Conservation (phyloP, 2,113 vertebrate genomes). For the Urocolius indicus region DNA sequence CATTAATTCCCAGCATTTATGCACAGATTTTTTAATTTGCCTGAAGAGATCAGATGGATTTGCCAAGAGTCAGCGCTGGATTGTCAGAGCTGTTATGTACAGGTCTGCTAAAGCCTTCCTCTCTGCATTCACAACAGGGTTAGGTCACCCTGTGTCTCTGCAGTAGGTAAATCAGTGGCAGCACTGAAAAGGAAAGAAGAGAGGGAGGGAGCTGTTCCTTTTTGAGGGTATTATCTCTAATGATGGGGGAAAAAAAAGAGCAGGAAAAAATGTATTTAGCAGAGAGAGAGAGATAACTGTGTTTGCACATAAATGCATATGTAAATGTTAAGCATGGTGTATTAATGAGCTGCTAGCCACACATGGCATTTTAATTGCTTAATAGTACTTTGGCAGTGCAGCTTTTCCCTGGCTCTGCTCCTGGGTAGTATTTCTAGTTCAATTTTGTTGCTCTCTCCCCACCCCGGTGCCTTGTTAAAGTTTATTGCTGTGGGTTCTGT, state of each 20-base stretch:
- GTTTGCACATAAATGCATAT: neutral
- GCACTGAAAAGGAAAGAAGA: no score
- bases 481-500: neutral
- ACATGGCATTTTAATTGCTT: neutral
- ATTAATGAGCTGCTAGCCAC: neutral
- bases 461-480: neutral
- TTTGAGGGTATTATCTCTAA: neutral
- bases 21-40: neutral
- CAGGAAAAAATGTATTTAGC: neutral
- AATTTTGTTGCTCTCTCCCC: neutral
- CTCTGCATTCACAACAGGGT: neutral
- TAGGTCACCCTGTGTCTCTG: no score
- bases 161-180: neutral
- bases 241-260: neutral
- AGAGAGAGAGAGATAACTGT: neutral
- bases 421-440: neutral
- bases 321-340: neutral
- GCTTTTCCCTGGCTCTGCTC: neutral
- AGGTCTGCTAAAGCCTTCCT: neutral
- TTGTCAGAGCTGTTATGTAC: neutral
- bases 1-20: neutral
- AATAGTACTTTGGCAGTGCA: neutral
- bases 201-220: neutral
- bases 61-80: fast-evolving
- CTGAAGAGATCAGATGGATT: neutral